Base-by-base conservation (phyloP, 2,113 vertebrate species). In the Silurus asotus region DNA sequence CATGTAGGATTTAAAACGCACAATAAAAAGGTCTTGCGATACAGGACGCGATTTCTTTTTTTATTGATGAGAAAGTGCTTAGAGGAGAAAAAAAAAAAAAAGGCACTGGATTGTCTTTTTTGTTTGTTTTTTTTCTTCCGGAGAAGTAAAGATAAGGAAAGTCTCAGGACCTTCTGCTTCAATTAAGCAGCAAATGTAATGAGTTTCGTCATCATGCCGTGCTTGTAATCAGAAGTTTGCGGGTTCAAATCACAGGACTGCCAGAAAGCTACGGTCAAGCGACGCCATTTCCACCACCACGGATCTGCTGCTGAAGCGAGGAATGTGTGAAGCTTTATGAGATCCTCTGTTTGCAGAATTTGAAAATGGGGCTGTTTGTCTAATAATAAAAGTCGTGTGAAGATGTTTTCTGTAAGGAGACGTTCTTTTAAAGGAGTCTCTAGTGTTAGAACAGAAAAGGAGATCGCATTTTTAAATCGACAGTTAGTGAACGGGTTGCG, bases 41-140 rank as follows among this genome's bases (percentile, higher is more conserved):
- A 59, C 25, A 37, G n/a, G 76, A 59, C 10, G 20, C 8, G 53
- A 37, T 37, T 76, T 53, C 9, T 8, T 51, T 15, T 37, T 5
- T 69, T n/a, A 8, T 59, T 79, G 5, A 20, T 58, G 25, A 64
- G 23, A 75, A 77, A 77, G 45, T 28, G 58, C 8, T 19, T 2
- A n/a, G 56, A 8, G 4, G 49, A n/a, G 11, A 53, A 6, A 11
- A 72, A 23, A 53, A 17, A 17, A 53, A 67, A 49, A n/a, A 45
- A 90, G 83, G 88, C 86, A 89, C 86, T 79, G 80, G 61, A 58
- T 81, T 48, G 51, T 49, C 88, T 69, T 28, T 77, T 1, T 37
- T n/a, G n/a, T n/a, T n/a, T n/a, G n/a, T 37, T 37, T 37, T 37
- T 37, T 37, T 37, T 37, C 37, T 37, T 37, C 37, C 51, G 0